phyloP scores from a whole-genome alignment of 2,888 invertebrate genomes.

The Chloroclystis v-ata region DNA sequence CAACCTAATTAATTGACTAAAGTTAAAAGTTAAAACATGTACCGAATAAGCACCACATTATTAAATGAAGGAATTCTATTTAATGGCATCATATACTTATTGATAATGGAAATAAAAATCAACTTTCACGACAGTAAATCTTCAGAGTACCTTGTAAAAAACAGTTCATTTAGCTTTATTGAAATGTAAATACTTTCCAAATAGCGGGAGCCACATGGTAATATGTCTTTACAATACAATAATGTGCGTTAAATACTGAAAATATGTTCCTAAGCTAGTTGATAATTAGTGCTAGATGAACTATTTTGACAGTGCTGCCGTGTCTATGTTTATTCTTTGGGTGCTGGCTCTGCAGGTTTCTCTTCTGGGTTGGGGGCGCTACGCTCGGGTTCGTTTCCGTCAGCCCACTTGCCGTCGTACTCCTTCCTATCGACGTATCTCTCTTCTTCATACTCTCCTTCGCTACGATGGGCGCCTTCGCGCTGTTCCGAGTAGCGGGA shows the following conservation, averaged over 20 bases:
- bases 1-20: background rate
- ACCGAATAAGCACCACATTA: too few species aligned
- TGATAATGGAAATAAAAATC: too few species aligned
- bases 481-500: constrained; percentile 70
- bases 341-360: constrained; percentile 56
- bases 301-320: too few species aligned
- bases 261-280: background rate
- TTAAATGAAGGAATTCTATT: too few species aligned
- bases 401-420: constrained; percentile 82
- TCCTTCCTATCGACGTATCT: constrained; percentile 80
- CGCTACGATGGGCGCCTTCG: constrained; percentile 65
- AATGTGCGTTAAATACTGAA: background rate
- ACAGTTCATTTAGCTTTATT: too few species aligned
- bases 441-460: constrained; percentile 74
- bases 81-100: too few species aligned
- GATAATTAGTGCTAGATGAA: background rate
- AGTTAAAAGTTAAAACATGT: too few species aligned
- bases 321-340: constrained; percentile 59
- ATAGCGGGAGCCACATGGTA: too few species aligned
- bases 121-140: too few species aligned
- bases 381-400: constrained; percentile 73
- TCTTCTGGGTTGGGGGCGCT: constrained; percentile 48
- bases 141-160: too few species aligned
- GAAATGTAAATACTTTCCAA: too few species aligned
- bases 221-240: too few species aligned